Evolutionary conservation across 2,113 vertebrate genomes (phyloP), one percentile per base, ranked within the genome.

Genomic region (Etheostoma cragini): DNA sequence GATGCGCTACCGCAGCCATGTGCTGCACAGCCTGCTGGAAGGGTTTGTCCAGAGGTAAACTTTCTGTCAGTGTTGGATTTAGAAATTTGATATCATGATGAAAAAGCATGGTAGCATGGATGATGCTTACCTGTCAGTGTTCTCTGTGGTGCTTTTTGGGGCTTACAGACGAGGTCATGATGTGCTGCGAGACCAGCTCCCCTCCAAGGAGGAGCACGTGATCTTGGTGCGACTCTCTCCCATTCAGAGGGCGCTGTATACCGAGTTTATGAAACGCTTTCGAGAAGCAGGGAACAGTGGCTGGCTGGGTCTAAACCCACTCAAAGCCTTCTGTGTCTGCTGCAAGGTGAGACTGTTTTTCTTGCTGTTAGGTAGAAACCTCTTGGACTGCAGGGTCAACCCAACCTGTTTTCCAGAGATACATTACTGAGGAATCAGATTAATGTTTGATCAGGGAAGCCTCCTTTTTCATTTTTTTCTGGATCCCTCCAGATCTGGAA

Each of bases 311-410:
- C 94, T 99, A 56, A 99, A 99, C 91, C 98, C 98, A 0, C 97
- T 99, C 63, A 99, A 99, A 92, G 98, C 98, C 57, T 99, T 99
- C 90, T 99, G 98, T 49, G 98, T 99, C 38, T 99, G 98, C 87
- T 99, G 98, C 88, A 99, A 99, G 97, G 98, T 99, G 80, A 72
- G 69, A 8, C 50, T 19, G 8, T 1, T 75, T 38, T 42, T 33
- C 17, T 35, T 47, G 10, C 22, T 47, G n/a, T 49, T 14, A 6
- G 10, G 16, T 24, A 16, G 53, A 26, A 56, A 52, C 50, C 2
- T 24, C 3, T 11, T 5, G 7, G 50, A 6, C n/a, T 6, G 3
- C 53, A 46, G 13, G 1, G 0, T 8, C 53, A 14, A 8, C 30
- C 5, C 35, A 26, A 16, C 13, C 8, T 14, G 8, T 47, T 74